Evolutionary conservation across 1,140 invertebrate species (phyloP).

Genomic region (Musca domestica): DNA sequence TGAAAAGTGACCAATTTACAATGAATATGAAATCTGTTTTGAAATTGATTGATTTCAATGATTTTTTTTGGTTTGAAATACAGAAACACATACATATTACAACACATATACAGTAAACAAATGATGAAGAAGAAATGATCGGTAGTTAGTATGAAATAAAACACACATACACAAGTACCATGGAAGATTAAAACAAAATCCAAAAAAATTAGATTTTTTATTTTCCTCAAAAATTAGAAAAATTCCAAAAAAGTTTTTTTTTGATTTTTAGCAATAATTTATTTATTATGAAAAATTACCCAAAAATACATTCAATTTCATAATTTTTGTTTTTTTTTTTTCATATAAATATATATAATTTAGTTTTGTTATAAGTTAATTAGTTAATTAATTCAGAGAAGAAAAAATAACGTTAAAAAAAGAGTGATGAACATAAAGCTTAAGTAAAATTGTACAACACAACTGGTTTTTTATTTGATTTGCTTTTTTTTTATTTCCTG

Average conservation of each 20-base stretch:
- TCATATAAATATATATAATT: neutral
- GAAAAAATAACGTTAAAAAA: slow-evolving; percentile 2
- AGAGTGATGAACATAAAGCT: slow-evolving; percentile 6
- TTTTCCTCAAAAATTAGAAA: neutral
- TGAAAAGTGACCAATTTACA: too few species aligned
- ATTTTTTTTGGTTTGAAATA: too few species aligned
- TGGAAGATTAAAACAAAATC: neutral
- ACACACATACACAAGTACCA: too few species aligned
- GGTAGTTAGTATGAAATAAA: too few species aligned
- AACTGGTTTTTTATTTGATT: too few species aligned
- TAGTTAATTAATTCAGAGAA: neutral
- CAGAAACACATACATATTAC: too few species aligned
- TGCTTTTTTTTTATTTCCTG: too few species aligned
- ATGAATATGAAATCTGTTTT: too few species aligned
- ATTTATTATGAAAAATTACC: neutral
- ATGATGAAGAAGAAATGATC: too few species aligned
- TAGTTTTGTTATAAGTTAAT: neutral
- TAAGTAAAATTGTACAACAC: slow-evolving; percentile 1
- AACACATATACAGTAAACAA: too few species aligned
- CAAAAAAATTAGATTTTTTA: neutral
- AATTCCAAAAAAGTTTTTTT: neutral
- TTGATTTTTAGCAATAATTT: neutral
- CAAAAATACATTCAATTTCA: neutral
- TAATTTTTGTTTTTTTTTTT: neutral
- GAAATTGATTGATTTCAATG: too few species aligned